A percentile compares a stretch with the other conserved stretches of the same genome.
phyloP scores from a whole-genome alignment of 2,113 vertebrate species.

The Apodemus sylvaticus region DNA sequence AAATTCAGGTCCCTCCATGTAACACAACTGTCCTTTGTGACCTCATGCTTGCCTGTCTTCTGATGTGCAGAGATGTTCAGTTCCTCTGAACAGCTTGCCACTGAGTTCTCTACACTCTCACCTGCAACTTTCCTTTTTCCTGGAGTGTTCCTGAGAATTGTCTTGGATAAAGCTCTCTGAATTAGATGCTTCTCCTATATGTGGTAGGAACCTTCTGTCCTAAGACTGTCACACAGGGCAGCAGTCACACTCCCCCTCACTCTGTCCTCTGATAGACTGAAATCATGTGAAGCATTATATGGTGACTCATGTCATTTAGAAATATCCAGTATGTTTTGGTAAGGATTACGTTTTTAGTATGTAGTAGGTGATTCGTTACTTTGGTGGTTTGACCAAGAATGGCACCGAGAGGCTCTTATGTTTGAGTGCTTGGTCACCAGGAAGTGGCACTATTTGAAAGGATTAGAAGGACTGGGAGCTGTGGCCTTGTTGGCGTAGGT shows the following conservation, averaged over 20 bases:
- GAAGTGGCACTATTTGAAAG: background rate
- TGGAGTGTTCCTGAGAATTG: background rate
- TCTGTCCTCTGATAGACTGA: background rate
- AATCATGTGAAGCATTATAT: background rate
- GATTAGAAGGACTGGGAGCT: background rate
- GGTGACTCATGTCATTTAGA: background rate
- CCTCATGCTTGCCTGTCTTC: background rate
- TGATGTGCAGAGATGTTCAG: fast-evolving
- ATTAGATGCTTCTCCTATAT: background rate
- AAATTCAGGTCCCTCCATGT: background rate
- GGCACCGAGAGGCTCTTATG: background rate
- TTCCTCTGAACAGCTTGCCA: too few relatives aligned
- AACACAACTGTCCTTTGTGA: background rate
- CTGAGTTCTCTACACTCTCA: background rate
- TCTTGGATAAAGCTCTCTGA: background rate
- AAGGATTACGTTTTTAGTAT: background rate
- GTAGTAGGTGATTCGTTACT: background rate
- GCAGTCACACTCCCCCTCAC: background rate
- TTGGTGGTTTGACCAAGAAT: background rate
- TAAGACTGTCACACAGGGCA: background rate
- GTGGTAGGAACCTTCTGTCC: background rate
- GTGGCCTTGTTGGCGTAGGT: background rate
- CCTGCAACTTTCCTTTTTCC: background rate
- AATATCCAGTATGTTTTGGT: background rate
- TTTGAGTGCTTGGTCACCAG: background rate